These are phyloP conservation scores for Xiphophorus birchmanni DNA, from an alignment of 2,797 vertebrate species.

Conservation along the genomic window DNA sequence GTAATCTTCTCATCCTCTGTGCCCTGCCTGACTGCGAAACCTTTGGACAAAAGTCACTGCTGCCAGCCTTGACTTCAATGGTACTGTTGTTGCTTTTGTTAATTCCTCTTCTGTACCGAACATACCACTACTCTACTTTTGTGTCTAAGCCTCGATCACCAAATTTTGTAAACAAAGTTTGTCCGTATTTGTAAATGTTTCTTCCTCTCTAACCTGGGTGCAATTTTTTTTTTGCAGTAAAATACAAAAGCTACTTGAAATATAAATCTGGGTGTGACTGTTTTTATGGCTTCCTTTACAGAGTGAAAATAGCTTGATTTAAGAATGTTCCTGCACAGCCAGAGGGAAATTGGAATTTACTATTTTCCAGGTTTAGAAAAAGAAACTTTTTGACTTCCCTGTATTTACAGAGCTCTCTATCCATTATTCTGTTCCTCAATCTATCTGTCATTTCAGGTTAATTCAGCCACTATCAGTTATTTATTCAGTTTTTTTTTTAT, in stretches of 20 bases:
- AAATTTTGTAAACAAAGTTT: constrained; percentile 73
- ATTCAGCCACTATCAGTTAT: no score
- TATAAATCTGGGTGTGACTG: constrained; percentile 21
- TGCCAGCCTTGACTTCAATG: constrained; percentile 82
- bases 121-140: constrained; percentile 80
- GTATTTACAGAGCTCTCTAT: no score
- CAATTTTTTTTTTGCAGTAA: constrained; percentile 82
- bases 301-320: neutral
- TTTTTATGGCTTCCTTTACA: neutral
- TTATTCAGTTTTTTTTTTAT: no score
- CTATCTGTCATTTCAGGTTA: neutral
- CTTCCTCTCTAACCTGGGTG: constrained; percentile 74
- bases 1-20: constrained; percentile 58
- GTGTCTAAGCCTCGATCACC: constrained; percentile 63
- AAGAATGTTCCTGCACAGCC: neutral
- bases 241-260: constrained; percentile 85
- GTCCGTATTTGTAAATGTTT: constrained; percentile 79
- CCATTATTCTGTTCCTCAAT: neutral
- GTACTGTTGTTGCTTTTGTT: constrained; percentile 71
- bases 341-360: neutral
- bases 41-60: constrained; percentile 71
- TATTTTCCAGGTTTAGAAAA: neutral
- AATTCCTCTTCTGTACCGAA: constrained; percentile 48
- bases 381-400: neutral
- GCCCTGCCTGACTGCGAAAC: constrained; percentile 79